A percentile compares a stretch with the other conserved stretches of the same genome.
Conservation (phyloP, 2,113 vertebrate species). For the Sminthopsis crassicaudata region DNA sequence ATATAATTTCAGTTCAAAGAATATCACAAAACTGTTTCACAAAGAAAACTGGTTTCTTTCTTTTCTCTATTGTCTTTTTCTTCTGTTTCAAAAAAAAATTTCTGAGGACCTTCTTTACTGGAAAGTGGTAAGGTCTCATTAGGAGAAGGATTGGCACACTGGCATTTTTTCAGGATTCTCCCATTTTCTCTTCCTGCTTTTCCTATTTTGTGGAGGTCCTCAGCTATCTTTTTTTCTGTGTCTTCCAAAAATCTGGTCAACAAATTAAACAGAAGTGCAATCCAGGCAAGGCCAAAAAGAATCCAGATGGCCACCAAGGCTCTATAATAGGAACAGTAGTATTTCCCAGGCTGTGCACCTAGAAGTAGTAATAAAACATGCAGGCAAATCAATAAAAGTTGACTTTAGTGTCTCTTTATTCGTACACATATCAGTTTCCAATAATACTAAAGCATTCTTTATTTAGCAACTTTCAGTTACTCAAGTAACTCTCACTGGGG, state of each 20-base stretch:
- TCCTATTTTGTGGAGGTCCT: conserved; percentile 75
- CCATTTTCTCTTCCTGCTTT: conserved; percentile 61
- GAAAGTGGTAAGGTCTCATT: neutral
- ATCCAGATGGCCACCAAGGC: conserved; percentile 79
- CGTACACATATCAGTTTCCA: neutral
- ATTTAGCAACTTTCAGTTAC: neutral
- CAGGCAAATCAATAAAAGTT: neutral
- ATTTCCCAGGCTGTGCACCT: conserved; percentile 71
- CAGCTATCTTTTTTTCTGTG: conserved; percentile 79
- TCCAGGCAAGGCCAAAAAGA: conserved; percentile 83
- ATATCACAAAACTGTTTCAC: neutral
- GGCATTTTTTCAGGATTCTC: conserved; percentile 46
- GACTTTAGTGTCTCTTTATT: neutral
- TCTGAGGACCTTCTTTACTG: conserved; percentile 43
- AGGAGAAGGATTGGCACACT: conserved; percentile 27
- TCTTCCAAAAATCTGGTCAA: conserved; percentile 79
- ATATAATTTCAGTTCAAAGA: neutral
- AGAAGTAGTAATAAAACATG: conserved; percentile 47
- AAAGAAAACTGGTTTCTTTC: neutral
- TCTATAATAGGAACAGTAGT: conserved; percentile 74
- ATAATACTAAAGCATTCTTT: neutral
- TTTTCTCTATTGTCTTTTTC: conserved; percentile 55
- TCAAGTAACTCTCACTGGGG: neutral
- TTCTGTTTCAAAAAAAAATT: conserved; percentile 29
- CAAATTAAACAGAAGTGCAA: conserved; percentile 83